Conservation (phyloP, 2,113 vertebrate genomes). For the Acanthochromis polyacanthus region DNA sequence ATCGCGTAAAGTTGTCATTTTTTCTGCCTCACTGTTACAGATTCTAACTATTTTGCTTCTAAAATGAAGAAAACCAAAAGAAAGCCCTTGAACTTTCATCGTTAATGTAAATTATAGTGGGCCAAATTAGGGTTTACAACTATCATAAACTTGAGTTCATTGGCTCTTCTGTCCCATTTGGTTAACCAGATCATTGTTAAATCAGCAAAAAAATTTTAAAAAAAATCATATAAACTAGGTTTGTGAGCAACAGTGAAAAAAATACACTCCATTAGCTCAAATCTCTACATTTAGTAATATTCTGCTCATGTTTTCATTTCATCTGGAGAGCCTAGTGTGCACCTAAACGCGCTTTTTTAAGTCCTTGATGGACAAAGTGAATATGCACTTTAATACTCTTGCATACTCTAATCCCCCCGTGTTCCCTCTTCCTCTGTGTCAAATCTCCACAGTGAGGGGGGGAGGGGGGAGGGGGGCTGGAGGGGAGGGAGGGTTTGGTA, state of each 20-base stretch:
- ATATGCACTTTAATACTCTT: slow-evolving; percentile 72
- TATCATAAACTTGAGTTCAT: slow-evolving; percentile 1
- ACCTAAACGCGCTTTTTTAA: slow-evolving; percentile 21
- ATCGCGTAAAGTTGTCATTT: not conserved
- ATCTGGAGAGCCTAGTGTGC: slow-evolving; percentile 12
- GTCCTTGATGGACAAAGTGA: slow-evolving; percentile 75
- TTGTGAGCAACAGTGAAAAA: not conserved
- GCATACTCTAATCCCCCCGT: slow-evolving; percentile 71
- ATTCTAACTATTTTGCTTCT: not conserved
- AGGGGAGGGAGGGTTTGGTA: slow-evolving; percentile 59
- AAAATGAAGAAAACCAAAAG: not conserved
- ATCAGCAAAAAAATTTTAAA: too few species aligned
- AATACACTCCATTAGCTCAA: not conserved
- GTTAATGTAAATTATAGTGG: not conserved
- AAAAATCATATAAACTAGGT: not conserved
- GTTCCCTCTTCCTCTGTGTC: slow-evolving; percentile 76
- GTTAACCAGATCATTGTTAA: not conserved
- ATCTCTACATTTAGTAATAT: not conserved
- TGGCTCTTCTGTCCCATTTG: slow-evolving; percentile 10
- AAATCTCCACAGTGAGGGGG: slow-evolving; percentile 61
- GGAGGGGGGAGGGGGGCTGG: not conserved
- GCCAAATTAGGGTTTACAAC: not conserved
- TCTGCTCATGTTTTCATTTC: slow-evolving; percentile 6
- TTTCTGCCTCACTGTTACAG: not conserved
- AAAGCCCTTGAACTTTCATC: not conserved